phyloP scores from a whole-genome alignment of 2,113 vertebrate species.

The Callionymus lyra region DNA sequence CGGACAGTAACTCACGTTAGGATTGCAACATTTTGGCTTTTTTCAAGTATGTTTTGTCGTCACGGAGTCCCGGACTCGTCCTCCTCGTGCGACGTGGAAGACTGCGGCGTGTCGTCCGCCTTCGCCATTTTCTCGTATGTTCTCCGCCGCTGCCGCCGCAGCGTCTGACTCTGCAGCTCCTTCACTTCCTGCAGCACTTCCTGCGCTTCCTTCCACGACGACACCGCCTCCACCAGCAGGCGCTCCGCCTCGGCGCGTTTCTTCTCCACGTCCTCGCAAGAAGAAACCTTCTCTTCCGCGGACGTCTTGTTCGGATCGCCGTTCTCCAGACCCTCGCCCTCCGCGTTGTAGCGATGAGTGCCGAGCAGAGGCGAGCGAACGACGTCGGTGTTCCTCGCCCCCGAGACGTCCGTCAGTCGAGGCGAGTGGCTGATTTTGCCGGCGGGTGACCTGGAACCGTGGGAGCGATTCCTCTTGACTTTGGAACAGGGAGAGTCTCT shows the following conservation, averaged over 20 bases:
- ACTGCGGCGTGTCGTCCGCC: conserved; percentile 12
- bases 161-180: conserved; percentile 78
- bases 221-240: conserved; percentile 83
- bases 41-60: not conserved
- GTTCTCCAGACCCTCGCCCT: too few species aligned
- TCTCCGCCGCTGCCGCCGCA: conserved; percentile 73
- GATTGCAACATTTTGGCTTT: too few species aligned
- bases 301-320: too few species aligned
- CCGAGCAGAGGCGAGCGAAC: too few species aligned
- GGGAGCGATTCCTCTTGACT: conserved; percentile 40
- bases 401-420: conserved; percentile 11
- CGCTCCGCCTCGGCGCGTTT: conserved; percentile 78
- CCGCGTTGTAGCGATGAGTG: too few species aligned
- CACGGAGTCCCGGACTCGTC: conserved; percentile 62
- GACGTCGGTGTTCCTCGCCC: too few species aligned
- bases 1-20: too few species aligned
- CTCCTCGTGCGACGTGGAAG: conserved; percentile 34
- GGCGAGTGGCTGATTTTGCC: conserved; percentile 21
- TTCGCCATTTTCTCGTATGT: conserved; percentile 62
- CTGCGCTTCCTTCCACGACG: conserved; percentile 86
- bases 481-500: conserved; percentile 57
- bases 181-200: conserved; percentile 86
- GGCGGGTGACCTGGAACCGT: conserved; percentile 42
- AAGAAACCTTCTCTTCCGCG: conserved; percentile 12
- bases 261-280: conserved; percentile 61